A percentile compares a stretch with the other conserved stretches of the same genome.
Evolutionary conservation across 1,140 invertebrate genomes (phyloP).

Genomic region (Macrotrachela quadricornifera): DNA sequence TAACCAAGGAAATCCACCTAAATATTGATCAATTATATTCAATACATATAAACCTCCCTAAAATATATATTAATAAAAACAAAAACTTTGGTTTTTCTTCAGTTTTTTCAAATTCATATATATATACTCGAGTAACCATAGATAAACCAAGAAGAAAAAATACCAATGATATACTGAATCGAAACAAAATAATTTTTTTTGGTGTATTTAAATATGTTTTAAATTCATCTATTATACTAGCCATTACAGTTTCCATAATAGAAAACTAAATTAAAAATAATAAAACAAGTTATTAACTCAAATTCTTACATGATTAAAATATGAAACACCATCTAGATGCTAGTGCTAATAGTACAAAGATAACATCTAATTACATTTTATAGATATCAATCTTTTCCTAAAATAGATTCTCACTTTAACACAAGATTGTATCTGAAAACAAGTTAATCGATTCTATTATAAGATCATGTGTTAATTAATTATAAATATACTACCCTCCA

Average conservation of each 20-base stretch:
- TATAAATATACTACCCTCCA: too few species aligned
- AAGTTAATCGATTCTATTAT: too few species aligned
- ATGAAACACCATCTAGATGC: too few species aligned
- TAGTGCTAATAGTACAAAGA: too few species aligned
- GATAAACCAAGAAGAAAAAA: conserved; percentile 16
- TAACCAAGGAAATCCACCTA: conserved; percentile 59
- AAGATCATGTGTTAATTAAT: too few species aligned
- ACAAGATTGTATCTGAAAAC: too few species aligned
- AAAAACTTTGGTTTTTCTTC: not conserved
- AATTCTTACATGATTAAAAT: too few species aligned
- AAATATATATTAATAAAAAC: conserved; percentile 13
- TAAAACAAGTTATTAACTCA: not conserved
- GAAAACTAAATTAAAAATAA: not conserved
- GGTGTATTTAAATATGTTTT: conserved; percentile 30
- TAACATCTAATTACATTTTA: too few species aligned
- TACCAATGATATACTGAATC: conserved; percentile 40
- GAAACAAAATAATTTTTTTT: not conserved
- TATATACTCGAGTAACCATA: not conserved
- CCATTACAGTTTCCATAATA: conserved; percentile 35
- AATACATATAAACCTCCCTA: conserved; percentile 54
- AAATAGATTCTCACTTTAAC: too few species aligned
- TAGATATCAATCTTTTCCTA: too few species aligned
- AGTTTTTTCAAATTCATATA: conserved; percentile 1
- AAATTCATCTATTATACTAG: conserved; percentile 41
- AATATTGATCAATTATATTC: conserved; percentile 61